Evolutionary conservation across 2,888 invertebrate species (phyloP).

Genomic region (Zeuzera pyrina): DNA sequence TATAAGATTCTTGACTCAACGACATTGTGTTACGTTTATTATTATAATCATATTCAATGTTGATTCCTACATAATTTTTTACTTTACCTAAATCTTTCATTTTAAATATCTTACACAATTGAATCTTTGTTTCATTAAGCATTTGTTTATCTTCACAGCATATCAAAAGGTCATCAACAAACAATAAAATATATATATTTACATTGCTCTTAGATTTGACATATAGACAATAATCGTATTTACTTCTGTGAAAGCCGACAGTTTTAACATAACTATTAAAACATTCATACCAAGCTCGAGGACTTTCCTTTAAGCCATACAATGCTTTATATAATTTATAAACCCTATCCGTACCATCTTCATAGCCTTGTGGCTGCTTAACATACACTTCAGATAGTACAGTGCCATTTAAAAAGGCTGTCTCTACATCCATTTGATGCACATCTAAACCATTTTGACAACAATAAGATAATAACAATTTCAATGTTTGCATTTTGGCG

Average conservation of each 20-base stretch:
- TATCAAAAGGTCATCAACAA: too few relatives aligned
- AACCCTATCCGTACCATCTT: constrained; percentile 4
- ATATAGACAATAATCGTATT: too few relatives aligned
- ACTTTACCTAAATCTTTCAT: constrained; percentile 4
- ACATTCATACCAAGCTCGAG: constrained; percentile 7
- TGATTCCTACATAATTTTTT: constrained; percentile 1
- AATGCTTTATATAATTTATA: constrained; percentile 6
- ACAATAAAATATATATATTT: too few relatives aligned
- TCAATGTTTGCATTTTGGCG: constrained; percentile 7
- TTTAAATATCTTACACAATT: constrained; percentile 2
- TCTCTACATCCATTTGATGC: constrained; percentile 9
- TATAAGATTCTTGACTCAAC: constrained; percentile 1
- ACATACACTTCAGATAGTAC: constrained; percentile 7
- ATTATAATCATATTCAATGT: constrained; percentile 3
- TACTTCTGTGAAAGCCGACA: constrained; percentile 2
- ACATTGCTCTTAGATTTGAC: too few relatives aligned
- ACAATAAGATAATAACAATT: constrained; percentile 3
- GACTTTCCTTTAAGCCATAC: constrained; percentile 9
- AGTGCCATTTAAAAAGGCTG: constrained; percentile 8
- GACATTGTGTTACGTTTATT: not conserved
- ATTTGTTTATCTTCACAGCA: constrained; percentile 1
- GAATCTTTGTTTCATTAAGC: not conserved
- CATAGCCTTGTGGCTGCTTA: constrained; percentile 5
- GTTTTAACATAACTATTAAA: constrained; percentile 2
- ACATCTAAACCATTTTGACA: constrained; percentile 3